Percentiles rank a stretch among this genome's conserved stretches.
Conservation (phyloP, 2,113 vertebrate genomes). For the Grammomys surdaster region DNA sequence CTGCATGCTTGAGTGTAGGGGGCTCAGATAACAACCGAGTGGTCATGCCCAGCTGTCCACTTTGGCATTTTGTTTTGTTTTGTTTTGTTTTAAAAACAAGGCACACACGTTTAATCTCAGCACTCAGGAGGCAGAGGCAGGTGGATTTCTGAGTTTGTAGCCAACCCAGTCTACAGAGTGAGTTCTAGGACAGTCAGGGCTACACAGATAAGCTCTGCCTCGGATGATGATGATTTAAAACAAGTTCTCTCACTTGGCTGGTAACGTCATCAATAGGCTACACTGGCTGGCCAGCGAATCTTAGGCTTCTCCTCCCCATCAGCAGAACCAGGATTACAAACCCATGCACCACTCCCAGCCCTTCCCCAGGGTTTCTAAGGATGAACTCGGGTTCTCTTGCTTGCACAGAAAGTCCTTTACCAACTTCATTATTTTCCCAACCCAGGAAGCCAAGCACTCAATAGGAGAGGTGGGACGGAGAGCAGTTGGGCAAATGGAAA, state of each 20-base stretch:
- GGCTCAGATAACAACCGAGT: too few species aligned
- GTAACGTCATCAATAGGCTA: too few species aligned
- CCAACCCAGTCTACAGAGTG: not conserved
- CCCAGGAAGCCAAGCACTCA: not conserved
- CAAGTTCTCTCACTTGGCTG: not conserved
- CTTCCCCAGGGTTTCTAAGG: not conserved
- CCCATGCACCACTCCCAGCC: not conserved
- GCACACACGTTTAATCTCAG: not conserved
- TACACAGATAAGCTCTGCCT: not conserved
- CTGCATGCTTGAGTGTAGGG: too few species aligned
- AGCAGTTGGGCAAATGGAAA: slow-evolving; percentile 24
- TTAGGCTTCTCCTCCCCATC: not conserved
- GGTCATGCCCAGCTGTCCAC: not conserved
- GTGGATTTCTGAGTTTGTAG: not conserved
- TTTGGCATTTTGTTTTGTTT: not conserved
- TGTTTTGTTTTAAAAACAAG: not conserved
- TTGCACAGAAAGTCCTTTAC: not conserved
- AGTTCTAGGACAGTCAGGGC: not conserved
- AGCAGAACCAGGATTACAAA: not conserved
- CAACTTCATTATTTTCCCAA: too few species aligned
- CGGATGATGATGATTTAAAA: not conserved
- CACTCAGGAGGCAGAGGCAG: not conserved
- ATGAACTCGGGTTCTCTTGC: not conserved
- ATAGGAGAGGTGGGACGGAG: not conserved
- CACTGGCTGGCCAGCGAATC: not conserved